phyloP scores from a whole-genome alignment of 1,140 invertebrate species.

The Battus philenor region DNA sequence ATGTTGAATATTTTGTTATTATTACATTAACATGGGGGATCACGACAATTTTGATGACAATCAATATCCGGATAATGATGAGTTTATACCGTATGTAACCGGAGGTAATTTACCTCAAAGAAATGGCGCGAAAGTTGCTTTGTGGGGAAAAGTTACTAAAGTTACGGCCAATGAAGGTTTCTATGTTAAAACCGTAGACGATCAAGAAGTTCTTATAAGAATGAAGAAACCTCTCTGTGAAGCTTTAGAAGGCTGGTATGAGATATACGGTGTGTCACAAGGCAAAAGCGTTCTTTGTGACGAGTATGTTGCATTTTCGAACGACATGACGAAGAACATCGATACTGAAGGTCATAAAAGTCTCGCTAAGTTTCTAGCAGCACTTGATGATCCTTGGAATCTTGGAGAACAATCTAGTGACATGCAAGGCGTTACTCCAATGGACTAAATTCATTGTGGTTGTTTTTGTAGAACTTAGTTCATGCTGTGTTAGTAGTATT shows the following conservation, averaged over 20 bases:
- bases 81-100: constrained; percentile 65
- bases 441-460: constrained; percentile 31
- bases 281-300: constrained; percentile 66
- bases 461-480: constrained; percentile 15
- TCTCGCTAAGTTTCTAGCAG: constrained; percentile 54
- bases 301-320: constrained; percentile 61
- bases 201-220: constrained; percentile 60
- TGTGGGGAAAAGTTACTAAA: constrained; percentile 68
- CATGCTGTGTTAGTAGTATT: too few species aligned
- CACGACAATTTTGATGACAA: constrained; percentile 66
- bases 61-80: constrained; percentile 67
- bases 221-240: constrained; percentile 56
- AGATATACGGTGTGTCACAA: constrained; percentile 64
- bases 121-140: constrained; percentile 63
- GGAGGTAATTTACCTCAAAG: constrained; percentile 57
- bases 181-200: constrained; percentile 63
- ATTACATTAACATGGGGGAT: constrained; percentile 46
- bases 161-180: constrained; percentile 63
- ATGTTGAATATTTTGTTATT: too few species aligned
- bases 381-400: constrained; percentile 70
- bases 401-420: constrained; percentile 43
- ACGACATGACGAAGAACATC: constrained; percentile 59
- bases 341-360: constrained; percentile 64
- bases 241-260: constrained; percentile 66
- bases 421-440: constrained; percentile 47